Percentiles rank a stretch among this genome's conserved stretches.
Conservation (phyloP, 2,888 invertebrate genomes). For the Papilio protenor region DNA sequence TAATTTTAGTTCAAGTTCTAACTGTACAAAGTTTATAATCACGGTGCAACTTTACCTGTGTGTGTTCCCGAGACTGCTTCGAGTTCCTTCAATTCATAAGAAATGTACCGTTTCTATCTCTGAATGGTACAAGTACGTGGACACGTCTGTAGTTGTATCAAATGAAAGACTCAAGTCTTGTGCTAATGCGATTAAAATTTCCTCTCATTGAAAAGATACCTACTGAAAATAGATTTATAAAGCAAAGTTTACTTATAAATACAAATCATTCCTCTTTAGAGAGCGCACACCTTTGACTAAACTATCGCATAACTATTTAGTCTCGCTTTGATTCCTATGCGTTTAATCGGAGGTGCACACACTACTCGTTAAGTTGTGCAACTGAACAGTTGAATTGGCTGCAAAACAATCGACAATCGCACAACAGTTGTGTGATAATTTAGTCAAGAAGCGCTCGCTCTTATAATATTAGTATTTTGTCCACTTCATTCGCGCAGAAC, state of each 20-base stretch:
- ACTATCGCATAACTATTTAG: too few relatives aligned
- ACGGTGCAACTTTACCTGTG: background rate
- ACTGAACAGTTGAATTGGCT: too few relatives aligned
- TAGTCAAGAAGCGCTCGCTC: too few relatives aligned
- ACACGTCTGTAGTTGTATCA: background rate
- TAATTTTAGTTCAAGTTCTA: background rate
- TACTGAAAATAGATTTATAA: background rate
- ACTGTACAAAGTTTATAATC: conserved; percentile 7
- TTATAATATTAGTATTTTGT: too few relatives aligned
- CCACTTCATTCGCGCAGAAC: too few relatives aligned
- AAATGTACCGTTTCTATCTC: background rate
- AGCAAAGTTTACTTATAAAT: background rate
- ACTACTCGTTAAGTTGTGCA: too few relatives aligned
- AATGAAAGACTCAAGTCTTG: conserved; percentile 27
- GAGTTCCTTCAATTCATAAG: conserved; percentile 12
- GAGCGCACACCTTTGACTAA: too few relatives aligned
- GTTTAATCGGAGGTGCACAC: too few relatives aligned
- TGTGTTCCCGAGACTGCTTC: background rate
- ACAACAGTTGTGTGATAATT: too few relatives aligned
- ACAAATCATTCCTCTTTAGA: background rate
- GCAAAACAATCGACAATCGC: too few relatives aligned
- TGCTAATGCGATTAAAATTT: conserved; percentile 38
- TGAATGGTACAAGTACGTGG: conserved; percentile 1
- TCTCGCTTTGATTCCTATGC: too few relatives aligned
- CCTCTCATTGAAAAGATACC: background rate